Evolutionary conservation across 2,888 invertebrate genomes (phyloP), one percentile per base, ranked within the genome.

Genomic region (Timandra comae): DNA sequence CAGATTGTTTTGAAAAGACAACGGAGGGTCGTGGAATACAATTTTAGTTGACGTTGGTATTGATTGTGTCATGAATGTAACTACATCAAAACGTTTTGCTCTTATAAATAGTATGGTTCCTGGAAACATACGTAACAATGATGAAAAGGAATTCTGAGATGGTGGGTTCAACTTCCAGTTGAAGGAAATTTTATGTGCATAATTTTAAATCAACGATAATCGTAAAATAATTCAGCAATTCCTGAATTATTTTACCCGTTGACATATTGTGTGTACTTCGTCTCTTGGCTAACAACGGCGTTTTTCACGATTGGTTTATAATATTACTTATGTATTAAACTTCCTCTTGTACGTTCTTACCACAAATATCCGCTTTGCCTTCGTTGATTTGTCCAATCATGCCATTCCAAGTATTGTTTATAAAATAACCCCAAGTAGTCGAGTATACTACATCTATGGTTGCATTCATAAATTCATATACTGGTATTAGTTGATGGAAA

Each of bases 1-100:
- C 35, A 92, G 80, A 56, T 92, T 92, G 41, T 87, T 86, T 4
- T 91, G 87, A 35, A 88, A 88, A 0, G 91, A 91, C 3, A 92
- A 66, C 2, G 90, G 86, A 1, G 91, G 91, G 35, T 88, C 87
- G 3, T 89, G 86, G 58, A 91, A 91, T 27, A 92, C 74, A 48
- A 91, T 90, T 36, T 67, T 78, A 0, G 84, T 53, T 2, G 56
- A 56, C 0, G 77, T 56, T 6, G 67, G 63, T 1, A 73, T 63
- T 0, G 87, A 84, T 33, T 72, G 63, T 1, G 77, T 68, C 12
- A 88, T 48, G 49, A 77, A 88, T 13, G 88, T 85, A 5, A 88
- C 42, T 1, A 82, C 41, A 3, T 35, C 8, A 12, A 57, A 13
- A 7, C 81, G 51, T 3, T 63, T 46, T 29, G 43, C 31, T 3